These are phyloP conservation scores for Pachypanchax playfairii DNA, from an alignment of 2,113 vertebrate genomes.

Conservation along the genomic window DNA sequence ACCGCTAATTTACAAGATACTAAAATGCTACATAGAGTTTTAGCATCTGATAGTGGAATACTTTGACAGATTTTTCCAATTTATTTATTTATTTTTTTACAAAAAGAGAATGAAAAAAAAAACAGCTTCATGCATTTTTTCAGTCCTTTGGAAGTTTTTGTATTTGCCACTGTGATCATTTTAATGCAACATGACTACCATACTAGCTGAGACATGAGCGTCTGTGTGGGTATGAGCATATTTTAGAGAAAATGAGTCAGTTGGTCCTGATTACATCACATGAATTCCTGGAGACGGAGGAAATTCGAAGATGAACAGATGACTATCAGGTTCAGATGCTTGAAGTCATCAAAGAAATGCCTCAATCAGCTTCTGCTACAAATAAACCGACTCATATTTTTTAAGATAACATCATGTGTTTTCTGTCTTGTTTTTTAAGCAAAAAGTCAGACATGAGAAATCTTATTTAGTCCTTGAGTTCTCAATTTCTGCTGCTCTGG, in stretches of 20 bases:
- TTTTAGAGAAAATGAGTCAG: conserved; percentile 44
- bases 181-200: conserved; percentile 35
- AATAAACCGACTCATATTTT: conserved; percentile 4
- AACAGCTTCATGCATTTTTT: too few relatives aligned
- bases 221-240: conserved; percentile 26
- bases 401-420: background rate
- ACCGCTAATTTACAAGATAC: conserved; percentile 56
- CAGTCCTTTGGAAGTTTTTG: too few relatives aligned
- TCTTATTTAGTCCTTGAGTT: conserved; percentile 34
- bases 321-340: conserved; percentile 44
- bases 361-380: conserved; percentile 31
- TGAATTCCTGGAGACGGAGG: conserved; percentile 42
- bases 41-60: conserved; percentile 43
- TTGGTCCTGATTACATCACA: conserved; percentile 42
- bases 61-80: conserved; percentile 41
- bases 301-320: conserved; percentile 40
- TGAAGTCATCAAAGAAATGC: conserved; percentile 25
- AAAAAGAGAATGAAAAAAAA: too few relatives aligned
- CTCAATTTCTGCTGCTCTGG: conserved; percentile 22
- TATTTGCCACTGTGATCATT: conserved; percentile 44
- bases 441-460: conserved; percentile 32
- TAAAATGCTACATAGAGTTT: conserved; percentile 57
- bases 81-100: too few relatives aligned
- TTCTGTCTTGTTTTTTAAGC: background rate
- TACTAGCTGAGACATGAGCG: conserved; percentile 43